Percentiles rank a stretch among this genome's conserved stretches.
phyloP scores from a whole-genome alignment of 1,140 invertebrate genomes.

The Whitmania pigra region DNA sequence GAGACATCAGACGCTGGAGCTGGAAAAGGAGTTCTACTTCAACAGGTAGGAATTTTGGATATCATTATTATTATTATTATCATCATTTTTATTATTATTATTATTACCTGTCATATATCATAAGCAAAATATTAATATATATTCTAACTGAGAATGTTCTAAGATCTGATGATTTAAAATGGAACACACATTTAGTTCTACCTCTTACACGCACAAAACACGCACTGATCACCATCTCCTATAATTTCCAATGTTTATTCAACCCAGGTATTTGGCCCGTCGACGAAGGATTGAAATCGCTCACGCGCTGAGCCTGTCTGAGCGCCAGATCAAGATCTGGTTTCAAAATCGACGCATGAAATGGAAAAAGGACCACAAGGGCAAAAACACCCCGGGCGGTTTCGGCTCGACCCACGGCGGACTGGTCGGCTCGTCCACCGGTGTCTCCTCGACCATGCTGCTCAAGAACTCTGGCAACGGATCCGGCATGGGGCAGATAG shows the following conservation, averaged over 20 bases:
- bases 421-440: not conserved
- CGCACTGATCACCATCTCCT: not conserved
- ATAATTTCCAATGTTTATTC: too few species aligned
- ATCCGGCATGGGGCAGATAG: not conserved
- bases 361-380: slow-evolving; percentile 67
- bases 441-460: slow-evolving; percentile 1
- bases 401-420: not conserved
- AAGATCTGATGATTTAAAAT: not conserved
- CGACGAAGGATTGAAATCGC: slow-evolving; percentile 73
- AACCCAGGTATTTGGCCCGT: slow-evolving; percentile 48
- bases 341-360: slow-evolving; percentile 93
- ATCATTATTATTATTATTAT: too few species aligned
- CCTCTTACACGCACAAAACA: not conserved
- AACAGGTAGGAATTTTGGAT: not conserved
- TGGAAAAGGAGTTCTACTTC: slow-evolving; percentile 12
- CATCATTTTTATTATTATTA: too few species aligned
- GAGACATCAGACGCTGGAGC: slow-evolving; percentile 8
- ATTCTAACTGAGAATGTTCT: not conserved
- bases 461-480: not conserved
- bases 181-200: not conserved
- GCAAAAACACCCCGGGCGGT: slow-evolving; percentile 8
- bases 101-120: too few species aligned
- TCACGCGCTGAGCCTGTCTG: slow-evolving; percentile 68
- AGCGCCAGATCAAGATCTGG: slow-evolving; percentile 66
- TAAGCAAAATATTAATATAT: too few species aligned